These are phyloP conservation scores for Drosophila azteca DNA, from an alignment of 1,140 invertebrate species.

Conservation along the genomic window DNA sequence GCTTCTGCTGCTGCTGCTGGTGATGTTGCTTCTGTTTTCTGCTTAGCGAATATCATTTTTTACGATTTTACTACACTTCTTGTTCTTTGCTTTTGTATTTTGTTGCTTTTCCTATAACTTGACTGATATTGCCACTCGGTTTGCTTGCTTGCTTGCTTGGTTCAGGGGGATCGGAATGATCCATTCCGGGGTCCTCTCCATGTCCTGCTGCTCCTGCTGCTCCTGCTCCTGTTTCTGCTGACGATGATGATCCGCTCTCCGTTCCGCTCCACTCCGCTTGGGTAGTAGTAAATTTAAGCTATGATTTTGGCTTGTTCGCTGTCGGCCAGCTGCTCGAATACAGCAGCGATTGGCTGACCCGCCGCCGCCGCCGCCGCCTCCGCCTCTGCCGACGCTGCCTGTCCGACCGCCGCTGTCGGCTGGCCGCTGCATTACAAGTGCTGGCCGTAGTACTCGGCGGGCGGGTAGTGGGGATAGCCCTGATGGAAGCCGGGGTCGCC, in stretches of 20 bases:
- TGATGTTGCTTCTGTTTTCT: constrained; percentile 4
- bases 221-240: constrained; percentile 6
- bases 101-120: constrained; percentile 51
- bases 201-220: constrained; percentile 6
- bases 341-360: constrained; percentile 8
- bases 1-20: constrained; percentile 17
- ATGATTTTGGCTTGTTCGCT: constrained; percentile 80
- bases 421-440: constrained; percentile 88
- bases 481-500: constrained; percentile 95
- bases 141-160: constrained; percentile 14
- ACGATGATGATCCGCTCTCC: neutral
- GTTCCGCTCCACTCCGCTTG: constrained; percentile 18
- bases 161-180: constrained; percentile 17
- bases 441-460: constrained; percentile 95
- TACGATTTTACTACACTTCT: constrained; percentile 60
- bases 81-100: constrained; percentile 52
- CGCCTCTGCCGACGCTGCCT: no score
- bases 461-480: constrained; percentile 94
- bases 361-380: constrained; percentile 1
- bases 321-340: constrained; percentile 42
- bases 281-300: constrained; percentile 73
- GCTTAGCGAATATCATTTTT: constrained; percentile 68
- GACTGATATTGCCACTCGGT: constrained; percentile 75
- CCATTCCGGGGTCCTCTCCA: constrained; percentile 14
- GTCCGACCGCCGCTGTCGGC: constrained; percentile 14